Conservation (phyloP, 1,140 invertebrate genomes). For the Drosophila ficusphila region DNA sequence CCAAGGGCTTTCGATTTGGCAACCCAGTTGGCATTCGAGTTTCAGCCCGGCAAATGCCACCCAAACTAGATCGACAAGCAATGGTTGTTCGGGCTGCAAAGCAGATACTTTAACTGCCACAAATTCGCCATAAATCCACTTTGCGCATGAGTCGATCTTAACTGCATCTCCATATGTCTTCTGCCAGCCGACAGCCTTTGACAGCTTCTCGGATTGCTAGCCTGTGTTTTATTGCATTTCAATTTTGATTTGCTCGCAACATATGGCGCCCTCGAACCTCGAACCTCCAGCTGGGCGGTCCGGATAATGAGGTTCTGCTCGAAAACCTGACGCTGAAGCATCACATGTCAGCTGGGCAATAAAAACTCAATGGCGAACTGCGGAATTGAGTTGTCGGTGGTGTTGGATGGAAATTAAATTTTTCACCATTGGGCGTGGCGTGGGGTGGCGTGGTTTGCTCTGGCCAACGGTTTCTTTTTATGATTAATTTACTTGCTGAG, state of each 20-base stretch:
- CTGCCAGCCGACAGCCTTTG: not conserved
- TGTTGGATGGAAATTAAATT: slow-evolving; percentile 58
- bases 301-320: slow-evolving; percentile 52
- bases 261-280: slow-evolving; percentile 41
- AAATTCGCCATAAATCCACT: slow-evolving; percentile 26
- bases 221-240: slow-evolving; percentile 72
- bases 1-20: slow-evolving; percentile 9
- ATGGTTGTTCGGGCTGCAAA: slow-evolving; percentile 5
- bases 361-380: slow-evolving; percentile 51
- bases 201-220: slow-evolving; percentile 31
- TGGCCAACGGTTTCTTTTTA: slow-evolving; percentile 55
- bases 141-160: slow-evolving; percentile 18
- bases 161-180: slow-evolving; percentile 31
- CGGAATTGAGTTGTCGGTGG: slow-evolving; percentile 39
- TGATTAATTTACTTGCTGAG: slow-evolving; percentile 82
- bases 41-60: not conserved
- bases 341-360: slow-evolving; percentile 59
- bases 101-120: not conserved
- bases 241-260: slow-evolving; percentile 60
- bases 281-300: slow-evolving; percentile 5
- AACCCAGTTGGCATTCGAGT: slow-evolving; percentile 18
- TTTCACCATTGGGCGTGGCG: slow-evolving; percentile 30
- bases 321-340: slow-evolving; percentile 9
- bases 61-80: slow-evolving; percentile 1
- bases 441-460: not conserved